phyloP scores from a whole-genome alignment of 92 coral and sea anemone genomes.

The Bergia sp. region DNA sequence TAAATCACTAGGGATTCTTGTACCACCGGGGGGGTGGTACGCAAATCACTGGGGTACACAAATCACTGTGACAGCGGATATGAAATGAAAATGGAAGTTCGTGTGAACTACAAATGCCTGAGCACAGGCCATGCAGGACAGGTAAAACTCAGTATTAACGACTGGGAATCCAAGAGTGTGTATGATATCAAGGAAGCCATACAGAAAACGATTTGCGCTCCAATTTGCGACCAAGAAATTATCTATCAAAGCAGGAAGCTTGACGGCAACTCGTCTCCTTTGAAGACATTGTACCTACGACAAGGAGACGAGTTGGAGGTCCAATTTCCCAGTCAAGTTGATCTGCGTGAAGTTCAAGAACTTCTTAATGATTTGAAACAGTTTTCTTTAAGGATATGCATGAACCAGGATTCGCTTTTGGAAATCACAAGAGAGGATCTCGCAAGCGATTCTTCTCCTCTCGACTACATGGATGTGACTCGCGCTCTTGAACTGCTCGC shows the following conservation, averaged over 20 bases:
- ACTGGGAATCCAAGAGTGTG: slow-evolving; percentile 37
- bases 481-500: slow-evolving; percentile 14
- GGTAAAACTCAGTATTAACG: slow-evolving; percentile 21
- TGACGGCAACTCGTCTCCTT: slow-evolving; percentile 44
- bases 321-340: slow-evolving; percentile 57
- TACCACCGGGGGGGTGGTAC: too few species aligned
- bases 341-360: slow-evolving; percentile 52
- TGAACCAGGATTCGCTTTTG: slow-evolving; percentile 10
- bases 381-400: slow-evolving; percentile 26
- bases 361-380: slow-evolving; percentile 51
- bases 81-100: not conserved
- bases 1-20: too few species aligned
- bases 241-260: slow-evolving; percentile 59
- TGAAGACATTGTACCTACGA: slow-evolving; percentile 65
- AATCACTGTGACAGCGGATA: too few species aligned
- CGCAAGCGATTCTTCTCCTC: not conserved
- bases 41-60: too few species aligned
- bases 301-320: slow-evolving; percentile 68
- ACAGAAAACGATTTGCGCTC: slow-evolving; percentile 61
- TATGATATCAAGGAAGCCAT: slow-evolving; percentile 54
- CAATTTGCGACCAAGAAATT: slow-evolving; percentile 75
- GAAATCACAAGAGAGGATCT: not conserved
- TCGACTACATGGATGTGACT: slow-evolving; percentile 22
- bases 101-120: slow-evolving; percentile 12
- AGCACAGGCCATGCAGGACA: slow-evolving; percentile 32